A percentile compares a stretch with the other conserved stretches of the same genome.
Conservation (phyloP, 2,113 vertebrate species). For the Agapornis roseicollis region DNA sequence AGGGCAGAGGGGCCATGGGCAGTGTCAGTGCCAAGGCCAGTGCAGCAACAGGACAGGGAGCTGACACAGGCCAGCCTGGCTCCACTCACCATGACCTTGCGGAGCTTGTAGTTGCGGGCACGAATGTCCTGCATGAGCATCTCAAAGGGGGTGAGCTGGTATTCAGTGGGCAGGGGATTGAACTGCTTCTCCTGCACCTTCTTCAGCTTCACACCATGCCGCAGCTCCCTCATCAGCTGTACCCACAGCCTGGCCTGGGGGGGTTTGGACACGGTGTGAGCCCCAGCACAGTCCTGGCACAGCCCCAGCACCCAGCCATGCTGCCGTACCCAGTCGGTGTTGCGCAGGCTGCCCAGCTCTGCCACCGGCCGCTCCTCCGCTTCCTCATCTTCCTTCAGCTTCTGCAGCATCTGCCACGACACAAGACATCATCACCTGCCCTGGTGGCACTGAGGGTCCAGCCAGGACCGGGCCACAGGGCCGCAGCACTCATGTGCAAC, state of each 20-base stretch:
- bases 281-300: rapidly evolving
- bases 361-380: slow-evolving; percentile 69
- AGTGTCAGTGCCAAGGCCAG: rapidly evolving
- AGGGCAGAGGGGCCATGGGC: background rate
- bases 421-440: background rate
- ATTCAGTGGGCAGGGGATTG: slow-evolving; percentile 90
- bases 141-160: slow-evolving; percentile 95
- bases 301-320: rapidly evolving
- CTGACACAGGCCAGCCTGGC: rapidly evolving
- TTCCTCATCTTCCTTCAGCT: slow-evolving; percentile 79
- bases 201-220: slow-evolving; percentile 93
- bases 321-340: slow-evolving; percentile 88
- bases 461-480: rapidly evolving
- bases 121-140: slow-evolving; percentile 99
- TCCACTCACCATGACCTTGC: slow-evolving; percentile 91
- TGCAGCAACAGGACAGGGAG: rapidly evolving
- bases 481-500: background rate
- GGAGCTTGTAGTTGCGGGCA: slow-evolving; percentile 89
- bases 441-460: background rate
- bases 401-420: slow-evolving; percentile 85
- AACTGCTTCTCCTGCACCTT: slow-evolving; percentile 93
- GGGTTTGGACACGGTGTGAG: rapidly evolving
- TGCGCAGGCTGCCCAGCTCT: slow-evolving; percentile 85
- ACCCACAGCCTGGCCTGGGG: slow-evolving; percentile 91
- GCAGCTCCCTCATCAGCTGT: slow-evolving; percentile 94